Conservation (phyloP, 2,113 vertebrate species). For the Pseudorectes ferrugineus region DNA sequence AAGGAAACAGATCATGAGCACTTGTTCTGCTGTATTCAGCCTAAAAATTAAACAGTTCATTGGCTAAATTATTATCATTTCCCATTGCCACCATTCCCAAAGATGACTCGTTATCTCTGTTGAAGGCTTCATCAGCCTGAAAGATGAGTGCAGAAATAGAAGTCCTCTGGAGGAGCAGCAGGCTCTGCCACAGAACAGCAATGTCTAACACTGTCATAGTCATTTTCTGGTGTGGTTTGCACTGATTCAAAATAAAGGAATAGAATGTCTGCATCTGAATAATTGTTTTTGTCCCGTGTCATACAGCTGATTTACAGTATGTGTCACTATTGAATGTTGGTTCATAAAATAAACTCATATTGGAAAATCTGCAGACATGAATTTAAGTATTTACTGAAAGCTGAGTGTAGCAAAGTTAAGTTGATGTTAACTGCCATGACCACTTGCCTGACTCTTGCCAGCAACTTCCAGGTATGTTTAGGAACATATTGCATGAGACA, state of each 20-base stretch:
- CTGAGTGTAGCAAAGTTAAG: conserved; percentile 58
- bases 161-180: neutral
- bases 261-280: conserved; percentile 48
- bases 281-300: conserved; percentile 17
- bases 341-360: conserved; percentile 50
- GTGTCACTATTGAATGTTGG: conserved; percentile 59
- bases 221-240: conserved; percentile 55
- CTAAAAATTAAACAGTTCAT: neutral
- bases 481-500: conserved; percentile 83
- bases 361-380: conserved; percentile 48
- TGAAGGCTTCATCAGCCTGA: neutral
- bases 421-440: conserved; percentile 58
- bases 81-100: neutral
- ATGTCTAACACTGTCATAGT: conserved; percentile 16
- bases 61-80: neutral
- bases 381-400: conserved; percentile 52
- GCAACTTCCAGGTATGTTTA: conserved; percentile 65
- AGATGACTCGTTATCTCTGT: neutral
- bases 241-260: conserved; percentile 29
- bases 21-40: neutral
- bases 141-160: neutral
- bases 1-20: neutral
- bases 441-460: conserved; percentile 56
- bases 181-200: conserved; percentile 16
- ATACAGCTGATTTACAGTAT: conserved; percentile 27